phyloP scores from a whole-genome alignment of 1,140 invertebrate species.

The fruit fly (Drosophila melanogaster) region Release_6_plus_ISO1_MT NT_033777.3:9366001-9366500 shows the following conservation, averaged over 20 bases:
- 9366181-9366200: neutral
- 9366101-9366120: neutral
- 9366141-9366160: neutral
- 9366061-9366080: no score
- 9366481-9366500: constrained; percentile 93
- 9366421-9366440: constrained; percentile 88
- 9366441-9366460: constrained; percentile 95
- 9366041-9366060: no score
- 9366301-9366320: constrained; percentile 57
- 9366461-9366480: constrained; percentile 96
- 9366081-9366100: neutral
- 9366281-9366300: constrained; percentile 23
- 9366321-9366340: constrained; percentile 45
- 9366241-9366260: constrained; percentile 13
- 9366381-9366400: constrained; percentile 97
- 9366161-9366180: neutral
- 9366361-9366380: constrained; percentile 78
- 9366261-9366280: constrained; percentile 49
- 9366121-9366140: neutral
- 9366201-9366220: constrained; percentile 19
- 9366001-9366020: neutral
- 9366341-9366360: constrained; percentile 18
- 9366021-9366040: constrained; percentile 19
- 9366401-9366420: constrained; percentile 92
- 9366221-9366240: constrained; percentile 29